Evolutionary conservation across 2,888 invertebrate species (phyloP), one percentile per base, ranked within the genome.

Genomic region (Phortica okadai): DNA sequence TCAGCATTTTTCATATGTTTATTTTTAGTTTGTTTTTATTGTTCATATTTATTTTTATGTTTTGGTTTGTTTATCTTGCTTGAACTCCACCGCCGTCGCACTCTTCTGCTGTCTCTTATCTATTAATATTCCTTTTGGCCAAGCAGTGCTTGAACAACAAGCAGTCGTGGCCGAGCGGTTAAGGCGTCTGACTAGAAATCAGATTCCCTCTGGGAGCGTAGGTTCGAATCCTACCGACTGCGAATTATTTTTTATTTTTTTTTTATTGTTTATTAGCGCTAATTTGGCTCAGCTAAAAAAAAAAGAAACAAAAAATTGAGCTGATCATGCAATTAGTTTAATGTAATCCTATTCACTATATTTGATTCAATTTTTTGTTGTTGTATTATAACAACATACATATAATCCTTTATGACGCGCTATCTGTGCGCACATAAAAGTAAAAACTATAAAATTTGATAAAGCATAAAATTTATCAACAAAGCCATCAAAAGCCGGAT

Each of bases 151-250:
- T 56, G 6, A n/a, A 11, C 56, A 59, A 21, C 5, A 5, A 69
- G 69, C 69, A 69, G 69, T 50, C 70, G 54, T 72, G 70, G 54
- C 54, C 70, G 54, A 72, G 54, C 54, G 70, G 54, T 72, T 72
- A 72, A 72, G 70, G 70, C 70, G 70, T 72, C 70, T 72, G 70
- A 72, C 70, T 72, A 72, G 70, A 72, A 72, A 72, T 72, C 70
- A 89, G 89, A 89, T 89, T 89, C 90, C 89, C 89, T 90, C 88
- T 89, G 89, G 89, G 89, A 89, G 89, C 89, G 89, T 89, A 89
- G 89, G 89, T 89, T 89, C 89, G 89, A 89, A 89, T 89, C 89
- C 89, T 89, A 89, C 84, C 87, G 88, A 85, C 88, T 86, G 84
- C 84, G 84, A 74, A 45, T 50, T 67, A 8, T 16, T 44, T 67